A percentile compares a stretch with the other conserved stretches of the same genome.
Evolutionary conservation across 2,113 vertebrate species (phyloP).

Genomic region (Asarcornis scutulata): DNA sequence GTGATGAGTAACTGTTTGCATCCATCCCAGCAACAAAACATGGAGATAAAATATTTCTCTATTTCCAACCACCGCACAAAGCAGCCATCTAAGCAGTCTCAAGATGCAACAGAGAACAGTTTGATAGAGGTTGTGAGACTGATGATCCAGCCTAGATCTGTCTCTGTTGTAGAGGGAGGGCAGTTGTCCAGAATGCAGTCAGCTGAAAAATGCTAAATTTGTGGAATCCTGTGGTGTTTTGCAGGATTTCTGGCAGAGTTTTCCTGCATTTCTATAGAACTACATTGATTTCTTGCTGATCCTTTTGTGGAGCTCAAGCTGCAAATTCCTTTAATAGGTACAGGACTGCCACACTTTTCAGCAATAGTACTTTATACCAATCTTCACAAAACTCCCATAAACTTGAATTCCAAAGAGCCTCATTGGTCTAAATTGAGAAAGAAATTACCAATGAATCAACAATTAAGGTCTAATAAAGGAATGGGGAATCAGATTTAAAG

Average conservation of each 20-base stretch:
- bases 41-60: neutral
- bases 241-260: slow-evolving; percentile 8
- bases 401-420: neutral
- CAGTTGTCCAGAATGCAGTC: slow-evolving; percentile 8
- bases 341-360: neutral
- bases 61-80: neutral
- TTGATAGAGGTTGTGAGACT: neutral
- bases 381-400: neutral
- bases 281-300: neutral
- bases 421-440: neutral
- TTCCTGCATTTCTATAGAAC: neutral
- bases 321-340: slow-evolving; percentile 22
- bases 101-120: neutral
- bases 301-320: neutral
- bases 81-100: neutral
- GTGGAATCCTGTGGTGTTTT: neutral
- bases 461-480: neutral
- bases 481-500: neutral
- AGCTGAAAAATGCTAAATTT: slow-evolving; percentile 31
- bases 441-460: neutral
- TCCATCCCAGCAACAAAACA: neutral
- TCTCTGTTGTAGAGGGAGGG: neutral
- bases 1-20: neutral
- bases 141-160: neutral
- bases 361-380: neutral